A percentile compares a stretch with the other conserved stretches of the same genome.
Conservation (phyloP, 1,140 invertebrate genomes). For the Drosophila burlai region DNA sequence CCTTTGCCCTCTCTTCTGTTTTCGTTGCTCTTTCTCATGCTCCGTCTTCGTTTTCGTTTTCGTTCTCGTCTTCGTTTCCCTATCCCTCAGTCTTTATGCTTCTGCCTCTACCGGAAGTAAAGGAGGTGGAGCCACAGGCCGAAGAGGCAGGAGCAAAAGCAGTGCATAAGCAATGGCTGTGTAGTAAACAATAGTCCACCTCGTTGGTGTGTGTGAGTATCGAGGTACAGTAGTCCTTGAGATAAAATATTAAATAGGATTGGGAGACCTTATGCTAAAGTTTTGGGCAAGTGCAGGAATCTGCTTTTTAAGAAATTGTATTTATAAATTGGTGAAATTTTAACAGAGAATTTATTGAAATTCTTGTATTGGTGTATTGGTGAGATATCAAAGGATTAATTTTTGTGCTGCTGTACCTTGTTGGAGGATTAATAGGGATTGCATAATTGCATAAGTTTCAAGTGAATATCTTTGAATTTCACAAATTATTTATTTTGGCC, state of each 20-base stretch:
- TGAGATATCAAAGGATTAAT: not conserved
- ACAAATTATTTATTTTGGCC: not conserved
- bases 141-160: constrained; percentile 9
- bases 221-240: not conserved
- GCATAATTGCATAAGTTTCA: not conserved
- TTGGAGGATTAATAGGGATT: not conserved
- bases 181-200: constrained; percentile 61
- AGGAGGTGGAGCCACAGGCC: not conserved
- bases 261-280: not conserved
- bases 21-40: constrained; percentile 8
- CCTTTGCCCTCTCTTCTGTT: constrained; percentile 11
- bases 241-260: not conserved
- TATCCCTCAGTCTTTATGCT: not conserved
- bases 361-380: not conserved
- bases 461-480: too few relatives aligned
- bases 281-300: not conserved
- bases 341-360: not conserved
- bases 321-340: not conserved
- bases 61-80: too few relatives aligned
- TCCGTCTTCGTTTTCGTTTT: not conserved
- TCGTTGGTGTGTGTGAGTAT: constrained; percentile 1
- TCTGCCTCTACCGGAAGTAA: constrained; percentile 7
- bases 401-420: not conserved
- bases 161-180: constrained; percentile 49
- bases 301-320: not conserved